A percentile compares a stretch with the other conserved stretches of the same genome.
Conservation (phyloP, 2,888 invertebrate species). For the Crioceris asparagi region DNA sequence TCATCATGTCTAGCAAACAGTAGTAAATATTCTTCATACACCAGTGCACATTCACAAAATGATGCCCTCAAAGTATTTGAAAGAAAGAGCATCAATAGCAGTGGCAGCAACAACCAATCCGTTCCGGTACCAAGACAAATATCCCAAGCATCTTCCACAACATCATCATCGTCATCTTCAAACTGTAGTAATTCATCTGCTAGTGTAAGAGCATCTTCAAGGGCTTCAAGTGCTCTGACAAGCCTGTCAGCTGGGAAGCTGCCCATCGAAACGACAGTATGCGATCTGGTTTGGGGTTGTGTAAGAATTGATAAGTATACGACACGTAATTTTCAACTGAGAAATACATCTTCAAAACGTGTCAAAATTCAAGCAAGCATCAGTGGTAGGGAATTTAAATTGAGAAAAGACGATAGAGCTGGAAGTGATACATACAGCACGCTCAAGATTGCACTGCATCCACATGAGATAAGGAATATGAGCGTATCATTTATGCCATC, state of each 20-base stretch:
- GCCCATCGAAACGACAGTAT: constrained; percentile 45
- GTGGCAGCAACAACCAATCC: constrained; percentile 1
- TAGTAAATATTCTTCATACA: constrained; percentile 22
- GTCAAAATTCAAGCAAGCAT: constrained; percentile 45
- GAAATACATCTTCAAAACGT: constrained; percentile 46
- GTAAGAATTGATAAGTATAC: constrained; percentile 44
- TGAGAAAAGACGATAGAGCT: constrained; percentile 29
- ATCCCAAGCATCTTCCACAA: background rate
- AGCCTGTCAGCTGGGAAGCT: constrained; percentile 32
- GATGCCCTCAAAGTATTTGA: constrained; percentile 16
- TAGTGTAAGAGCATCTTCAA: background rate
- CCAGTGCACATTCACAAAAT: constrained; percentile 21
- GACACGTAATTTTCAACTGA: constrained; percentile 44
- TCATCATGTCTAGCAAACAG: no score
- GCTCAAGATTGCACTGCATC: constrained; percentile 40
- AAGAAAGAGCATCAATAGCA: constrained; percentile 18
- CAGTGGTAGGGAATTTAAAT: constrained; percentile 40
- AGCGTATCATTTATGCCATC: constrained; percentile 46
- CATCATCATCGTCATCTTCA: background rate
- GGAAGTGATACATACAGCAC: constrained; percentile 33
- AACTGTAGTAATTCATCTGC: background rate
- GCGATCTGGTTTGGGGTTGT: constrained; percentile 42
- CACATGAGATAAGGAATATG: constrained; percentile 46
- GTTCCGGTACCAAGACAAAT: background rate
- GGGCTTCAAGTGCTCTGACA: constrained; percentile 28